These are phyloP conservation scores for Microtus obscurus DNA, from an alignment of 2,797 vertebrate genomes.

Conservation along the genomic window DNA sequence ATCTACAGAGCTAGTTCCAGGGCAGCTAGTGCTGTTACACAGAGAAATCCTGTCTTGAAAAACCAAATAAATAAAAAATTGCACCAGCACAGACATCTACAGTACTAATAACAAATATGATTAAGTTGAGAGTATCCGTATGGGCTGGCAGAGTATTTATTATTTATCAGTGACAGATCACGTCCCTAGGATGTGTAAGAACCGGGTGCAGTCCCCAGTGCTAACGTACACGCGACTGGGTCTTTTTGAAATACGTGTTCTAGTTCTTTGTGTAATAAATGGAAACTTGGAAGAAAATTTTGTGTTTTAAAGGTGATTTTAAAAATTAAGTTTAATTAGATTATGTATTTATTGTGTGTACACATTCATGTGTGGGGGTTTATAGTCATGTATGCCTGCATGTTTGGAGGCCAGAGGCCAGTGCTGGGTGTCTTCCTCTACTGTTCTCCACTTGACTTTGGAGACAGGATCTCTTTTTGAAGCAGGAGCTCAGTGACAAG, in stretches of 20 bases:
- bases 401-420: neutral
- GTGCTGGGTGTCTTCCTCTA: neutral
- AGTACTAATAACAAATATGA: neutral
- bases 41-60: too few species aligned
- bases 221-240: neutral
- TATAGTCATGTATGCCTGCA: neutral
- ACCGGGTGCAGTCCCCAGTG: neutral
- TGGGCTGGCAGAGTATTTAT: too few species aligned
- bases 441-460: too few species aligned
- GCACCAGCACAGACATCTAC: neutral
- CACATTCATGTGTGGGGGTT: neutral
- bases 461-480: neutral
- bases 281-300: slow-evolving; percentile 16
- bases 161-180: neutral
- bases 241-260: neutral
- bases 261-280: slow-evolving; percentile 36
- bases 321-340: neutral
- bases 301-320: neutral
- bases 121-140: neutral
- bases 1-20: too few species aligned
- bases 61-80: too few species aligned
- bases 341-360: neutral
- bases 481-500: neutral
- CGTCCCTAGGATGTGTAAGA: neutral
- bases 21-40: too few species aligned